Percentiles rank a stretch among this genome's conserved stretches.
Conservation (phyloP, 2,113 vertebrate genomes). For the Myiozetetes cayanensis region DNA sequence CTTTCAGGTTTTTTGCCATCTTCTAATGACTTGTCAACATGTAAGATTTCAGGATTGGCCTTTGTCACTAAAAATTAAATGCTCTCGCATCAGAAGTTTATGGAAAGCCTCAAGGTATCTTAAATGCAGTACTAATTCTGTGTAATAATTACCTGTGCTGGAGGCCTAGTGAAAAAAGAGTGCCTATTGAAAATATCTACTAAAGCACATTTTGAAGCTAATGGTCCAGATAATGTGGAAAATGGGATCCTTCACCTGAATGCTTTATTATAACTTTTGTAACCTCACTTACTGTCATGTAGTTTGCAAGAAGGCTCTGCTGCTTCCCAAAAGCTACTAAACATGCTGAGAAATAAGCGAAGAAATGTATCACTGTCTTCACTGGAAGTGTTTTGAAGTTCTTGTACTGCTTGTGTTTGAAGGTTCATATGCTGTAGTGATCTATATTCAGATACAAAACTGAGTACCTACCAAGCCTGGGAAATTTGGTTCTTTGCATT, state of each 20-base stretch:
- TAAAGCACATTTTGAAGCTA: not conserved
- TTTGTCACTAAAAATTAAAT: not conserved
- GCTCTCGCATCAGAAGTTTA: not conserved
- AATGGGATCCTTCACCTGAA: not conserved
- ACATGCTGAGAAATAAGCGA: not conserved
- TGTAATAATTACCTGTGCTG: not conserved
- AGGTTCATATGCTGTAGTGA: not conserved
- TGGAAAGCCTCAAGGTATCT: not conserved
- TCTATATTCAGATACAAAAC: not conserved
- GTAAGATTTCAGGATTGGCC: not conserved
- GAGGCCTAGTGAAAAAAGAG: not conserved
- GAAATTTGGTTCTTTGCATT: not conserved
- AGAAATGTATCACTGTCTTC: not conserved
- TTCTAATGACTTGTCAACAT: not conserved
- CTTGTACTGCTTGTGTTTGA: not conserved
- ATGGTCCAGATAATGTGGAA: not conserved
- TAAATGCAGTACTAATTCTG: not conserved
- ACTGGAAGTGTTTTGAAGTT: not conserved
- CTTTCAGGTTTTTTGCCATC: not conserved
- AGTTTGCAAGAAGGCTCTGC: not conserved
- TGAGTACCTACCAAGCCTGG: not conserved
- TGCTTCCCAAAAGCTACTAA: not conserved
- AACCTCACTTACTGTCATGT: not conserved
- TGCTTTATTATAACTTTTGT: not conserved
- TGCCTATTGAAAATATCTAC: not conserved